Base-by-base conservation (phyloP, 2,113 vertebrate species). In the Ardeotis arabs region DNA sequence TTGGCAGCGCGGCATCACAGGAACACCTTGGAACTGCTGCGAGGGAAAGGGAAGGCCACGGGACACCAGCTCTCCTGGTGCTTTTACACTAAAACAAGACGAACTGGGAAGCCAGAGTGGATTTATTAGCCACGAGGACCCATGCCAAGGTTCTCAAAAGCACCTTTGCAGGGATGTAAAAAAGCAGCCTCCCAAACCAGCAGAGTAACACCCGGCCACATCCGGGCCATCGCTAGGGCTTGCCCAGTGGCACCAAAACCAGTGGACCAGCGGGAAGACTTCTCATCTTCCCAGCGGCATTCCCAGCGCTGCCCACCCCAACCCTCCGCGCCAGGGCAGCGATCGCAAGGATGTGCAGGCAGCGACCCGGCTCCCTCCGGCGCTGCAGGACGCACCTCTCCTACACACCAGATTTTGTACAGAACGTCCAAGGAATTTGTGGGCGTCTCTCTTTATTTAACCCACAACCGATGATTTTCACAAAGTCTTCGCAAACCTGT, bases 341-440 rank as follows among this genome's bases (percentile, higher is more conserved):
- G 3, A 50, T 3, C 33, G 12, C 18, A n/a, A 8, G 19, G n/a
- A 21, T 9, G 5, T 0, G 1, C 15, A 13, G 2, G 0, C 53
- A 24, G 8, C 1, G 8, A 27, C 69, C 56, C 2, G 1, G 33
- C 76, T 66, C 50, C 21, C 50, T 58, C 23, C 2, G 1, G 68
- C n/a, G 8, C 31, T 12, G 23, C 49, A 23, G 8, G 63, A n/a
- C 35, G 29, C 1, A 4, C 39, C 23, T 4, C 52, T 23, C 33
- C 14, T 50, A 27, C 27, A 24, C 2, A 6, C 5, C 2, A 6
- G 12, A 15, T 19, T 16, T 44, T 24, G 37, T 23, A 33, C 37
- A 53, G 41, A 52, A 33, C 1, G 5, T 8, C 39, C 24, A 15
- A 44, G 67, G 4, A 17, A 6, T 18, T 33, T 45, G 3, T 22